Conservation (phyloP, 2,797 vertebrate genomes). For the Bradypodion pumilum region DNA sequence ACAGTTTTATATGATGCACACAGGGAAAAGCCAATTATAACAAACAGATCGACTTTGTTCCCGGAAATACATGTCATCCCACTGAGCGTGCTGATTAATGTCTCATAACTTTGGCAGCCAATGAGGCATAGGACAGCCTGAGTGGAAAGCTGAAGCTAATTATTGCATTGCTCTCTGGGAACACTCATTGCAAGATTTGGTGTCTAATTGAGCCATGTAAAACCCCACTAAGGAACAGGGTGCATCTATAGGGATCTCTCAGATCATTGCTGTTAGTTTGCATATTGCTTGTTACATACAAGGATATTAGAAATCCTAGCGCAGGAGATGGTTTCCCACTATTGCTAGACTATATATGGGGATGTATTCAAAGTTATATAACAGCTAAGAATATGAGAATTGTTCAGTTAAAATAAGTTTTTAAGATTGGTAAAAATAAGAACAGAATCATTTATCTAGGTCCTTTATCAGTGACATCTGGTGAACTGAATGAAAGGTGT, state of each 20-base stretch:
- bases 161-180: slow-evolving; percentile 26
- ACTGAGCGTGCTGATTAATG: slow-evolving; percentile 37
- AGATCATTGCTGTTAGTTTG: background rate
- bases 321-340: background rate
- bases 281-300: background rate
- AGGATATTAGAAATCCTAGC: background rate
- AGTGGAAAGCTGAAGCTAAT: slow-evolving; percentile 27
- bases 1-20: background rate
- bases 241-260: slow-evolving; percentile 8
- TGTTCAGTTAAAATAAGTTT: background rate
- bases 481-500: too few relatives aligned
- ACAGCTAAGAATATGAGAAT: background rate
- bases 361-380: background rate
- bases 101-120: slow-evolving; percentile 23
- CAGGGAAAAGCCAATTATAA: slow-evolving; percentile 28
- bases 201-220: slow-evolving; percentile 4
- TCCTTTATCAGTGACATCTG: background rate
- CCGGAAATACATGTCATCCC: slow-evolving; percentile 13
- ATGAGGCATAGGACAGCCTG: slow-evolving; percentile 28
- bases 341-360: background rate
- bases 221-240: background rate
- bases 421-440: background rate
- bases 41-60: slow-evolving; percentile 27
- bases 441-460: background rate
- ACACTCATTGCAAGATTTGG: slow-evolving; percentile 1